Percentiles rank a stretch among this genome's conserved stretches.
Conservation (phyloP, 2,797 vertebrate genomes). For the Psittacula derbiana region DNA sequence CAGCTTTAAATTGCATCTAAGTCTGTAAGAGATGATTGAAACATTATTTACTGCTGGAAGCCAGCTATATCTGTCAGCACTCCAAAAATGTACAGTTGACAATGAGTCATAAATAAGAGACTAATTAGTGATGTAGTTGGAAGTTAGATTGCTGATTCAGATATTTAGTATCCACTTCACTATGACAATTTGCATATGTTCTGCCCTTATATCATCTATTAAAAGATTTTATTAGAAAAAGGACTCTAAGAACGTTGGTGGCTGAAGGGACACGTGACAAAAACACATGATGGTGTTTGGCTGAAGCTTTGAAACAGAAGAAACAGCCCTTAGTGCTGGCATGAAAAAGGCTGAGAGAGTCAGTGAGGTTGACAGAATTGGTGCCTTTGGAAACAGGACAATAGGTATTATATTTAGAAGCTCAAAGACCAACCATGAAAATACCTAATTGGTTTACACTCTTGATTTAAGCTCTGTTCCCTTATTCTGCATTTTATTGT, state of each 20-base stretch:
- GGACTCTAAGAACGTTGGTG: neutral
- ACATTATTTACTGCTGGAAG: neutral
- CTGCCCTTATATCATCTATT: conserved; percentile 16
- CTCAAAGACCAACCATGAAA: conserved; percentile 19
- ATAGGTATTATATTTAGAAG: neutral
- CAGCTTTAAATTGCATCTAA: conserved; percentile 8
- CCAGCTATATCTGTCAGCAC: conserved; percentile 34
- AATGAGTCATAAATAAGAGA: conserved; percentile 52
- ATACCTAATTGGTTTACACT: neutral
- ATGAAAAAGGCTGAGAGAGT: neutral
- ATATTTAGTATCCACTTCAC: conserved; percentile 51
- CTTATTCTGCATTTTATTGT: neutral
- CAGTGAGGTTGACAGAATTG: neutral
- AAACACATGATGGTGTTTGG: neutral
- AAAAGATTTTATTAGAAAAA: conserved; percentile 16
- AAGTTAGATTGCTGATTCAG: conserved; percentile 45
- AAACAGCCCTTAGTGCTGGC: neutral
- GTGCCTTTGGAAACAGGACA: conserved; percentile 1
- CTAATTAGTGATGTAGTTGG: conserved; percentile 35
- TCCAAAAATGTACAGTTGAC: conserved; percentile 28
- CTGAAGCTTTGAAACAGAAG: neutral
- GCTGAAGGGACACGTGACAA: neutral
- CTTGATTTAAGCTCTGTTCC: neutral
- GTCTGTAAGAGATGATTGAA: conserved; percentile 24
- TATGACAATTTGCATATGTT: conserved; percentile 40